Base-by-base conservation (phyloP, 2,888 invertebrate genomes). In the Cheilosia grossa region DNA sequence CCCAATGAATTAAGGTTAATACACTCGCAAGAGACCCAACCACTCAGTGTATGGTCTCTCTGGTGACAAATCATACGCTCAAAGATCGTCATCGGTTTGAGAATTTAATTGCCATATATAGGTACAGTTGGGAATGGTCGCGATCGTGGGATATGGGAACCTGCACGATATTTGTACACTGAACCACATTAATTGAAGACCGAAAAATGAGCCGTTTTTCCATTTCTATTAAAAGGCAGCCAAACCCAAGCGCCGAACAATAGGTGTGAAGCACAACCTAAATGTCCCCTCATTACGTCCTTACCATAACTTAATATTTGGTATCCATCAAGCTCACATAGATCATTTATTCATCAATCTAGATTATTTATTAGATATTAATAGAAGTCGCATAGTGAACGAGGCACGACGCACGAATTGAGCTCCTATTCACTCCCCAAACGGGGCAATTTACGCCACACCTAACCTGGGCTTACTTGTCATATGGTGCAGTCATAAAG, bases 61-160 rank as follows among this genome's bases (percentile, higher is more conserved):
- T 9, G 66, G 66, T 82, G 82, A 77, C 82, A 82, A 82, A 77
- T 82, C 82, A 70, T 70, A 82, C 70, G 70, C 77, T 66, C 66
- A 21, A 80, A 66, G 75, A 82, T 82, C 70, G 70, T 70, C 70
- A 82, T 70, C 70, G 64, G n/a, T 59, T 64, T 33, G 33, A 66
- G 30, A 72, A 53, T 81, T 82, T 70, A 82, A 82, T 82, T 82
- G 82, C 77, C 77, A 70, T 82, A 70, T 77, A n/a, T n/a, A n/a
- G n/a, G n/a, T n/a, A 6, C 82, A 70, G 44, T 66, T 66, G 69
- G 80, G 63, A 80, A 63, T 74, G 49, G 54, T 42, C 37, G 56
- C 33, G 33, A 47, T 54, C 53, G 70, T 77, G 66, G 70, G 58
- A 67, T 75, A 66, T 67, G 64, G 64, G 64, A 56, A 74, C 24